phyloP scores from a whole-genome alignment of 2,888 invertebrate genomes.

The Hermaeophaga mercurialis region DNA sequence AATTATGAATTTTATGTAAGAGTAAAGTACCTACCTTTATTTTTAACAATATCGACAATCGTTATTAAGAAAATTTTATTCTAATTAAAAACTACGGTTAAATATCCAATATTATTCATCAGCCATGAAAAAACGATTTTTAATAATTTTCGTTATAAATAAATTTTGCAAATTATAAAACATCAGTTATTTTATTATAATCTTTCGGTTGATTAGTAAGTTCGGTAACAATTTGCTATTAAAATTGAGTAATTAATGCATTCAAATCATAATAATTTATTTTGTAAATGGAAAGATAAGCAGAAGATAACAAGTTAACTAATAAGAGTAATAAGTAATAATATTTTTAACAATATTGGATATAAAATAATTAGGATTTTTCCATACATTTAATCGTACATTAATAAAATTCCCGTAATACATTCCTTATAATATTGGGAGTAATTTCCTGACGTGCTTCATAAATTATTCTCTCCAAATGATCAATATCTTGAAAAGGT shows the following conservation, averaged over 20 bases:
- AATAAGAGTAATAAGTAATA: constrained; percentile 4
- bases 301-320: constrained; percentile 3
- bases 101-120: constrained; percentile 15
- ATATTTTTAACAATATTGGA: no score
- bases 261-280: constrained; percentile 6
- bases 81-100: neutral
- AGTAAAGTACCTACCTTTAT: neutral
- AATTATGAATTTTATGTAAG: neutral
- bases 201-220: constrained; percentile 4
- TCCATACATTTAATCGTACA: constrained; percentile 12
- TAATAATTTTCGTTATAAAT: neutral
- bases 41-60: neutral
- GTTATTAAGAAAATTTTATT: neutral
- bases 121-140: constrained; percentile 3
- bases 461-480: constrained; percentile 6
- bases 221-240: constrained; percentile 5
- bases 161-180: no score
- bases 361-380: constrained; percentile 2
- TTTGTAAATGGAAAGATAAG: constrained; percentile 14
- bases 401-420: neutral
- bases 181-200: neutral
- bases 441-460: constrained; percentile 3
- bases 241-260: constrained; percentile 9
- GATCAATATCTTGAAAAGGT: neutral
- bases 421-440: neutral